Evolutionary conservation across 2,113 vertebrate species (phyloP).

Genomic region (Telmatochromis sp.): DNA sequence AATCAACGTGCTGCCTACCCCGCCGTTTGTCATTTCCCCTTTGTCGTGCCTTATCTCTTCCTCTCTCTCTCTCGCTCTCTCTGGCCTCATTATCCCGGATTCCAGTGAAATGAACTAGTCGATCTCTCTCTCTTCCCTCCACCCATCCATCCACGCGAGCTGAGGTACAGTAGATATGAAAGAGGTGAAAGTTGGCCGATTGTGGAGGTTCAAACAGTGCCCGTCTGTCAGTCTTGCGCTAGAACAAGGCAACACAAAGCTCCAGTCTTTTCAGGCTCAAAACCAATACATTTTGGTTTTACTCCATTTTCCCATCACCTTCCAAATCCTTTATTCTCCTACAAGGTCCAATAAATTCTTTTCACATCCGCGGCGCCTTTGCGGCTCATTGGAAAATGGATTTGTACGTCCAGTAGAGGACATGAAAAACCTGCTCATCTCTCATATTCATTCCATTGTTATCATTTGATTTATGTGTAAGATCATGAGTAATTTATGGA

Average conservation of each 20-base stretch:
- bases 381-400: slow-evolving; percentile 5
- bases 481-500: not conserved
- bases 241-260: not conserved
- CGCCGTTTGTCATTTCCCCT: slow-evolving; percentile 48
- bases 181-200: slow-evolving; percentile 15
- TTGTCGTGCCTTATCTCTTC: slow-evolving; percentile 42
- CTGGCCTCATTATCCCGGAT: slow-evolving; percentile 36
- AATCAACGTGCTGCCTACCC: slow-evolving; percentile 27
- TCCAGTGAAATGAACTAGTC: slow-evolving; percentile 34
- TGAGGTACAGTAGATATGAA: slow-evolving; percentile 38
- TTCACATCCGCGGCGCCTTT: not conserved
- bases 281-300: slow-evolving; percentile 20
- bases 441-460: not conserved
- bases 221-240: slow-evolving; percentile 16
- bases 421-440: not conserved
- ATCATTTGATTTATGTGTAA: not conserved
- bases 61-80: not conserved
- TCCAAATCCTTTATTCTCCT: not conserved
- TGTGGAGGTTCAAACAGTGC: slow-evolving; percentile 30
- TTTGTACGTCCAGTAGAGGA: not conserved
- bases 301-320: not conserved
- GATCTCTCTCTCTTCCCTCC: not conserved
- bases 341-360: not conserved
- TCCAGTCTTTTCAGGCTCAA: slow-evolving; percentile 25
- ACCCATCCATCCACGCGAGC: not conserved